phyloP scores from a whole-genome alignment of 2,888 invertebrate species.

The Diplazon laetatorius region DNA sequence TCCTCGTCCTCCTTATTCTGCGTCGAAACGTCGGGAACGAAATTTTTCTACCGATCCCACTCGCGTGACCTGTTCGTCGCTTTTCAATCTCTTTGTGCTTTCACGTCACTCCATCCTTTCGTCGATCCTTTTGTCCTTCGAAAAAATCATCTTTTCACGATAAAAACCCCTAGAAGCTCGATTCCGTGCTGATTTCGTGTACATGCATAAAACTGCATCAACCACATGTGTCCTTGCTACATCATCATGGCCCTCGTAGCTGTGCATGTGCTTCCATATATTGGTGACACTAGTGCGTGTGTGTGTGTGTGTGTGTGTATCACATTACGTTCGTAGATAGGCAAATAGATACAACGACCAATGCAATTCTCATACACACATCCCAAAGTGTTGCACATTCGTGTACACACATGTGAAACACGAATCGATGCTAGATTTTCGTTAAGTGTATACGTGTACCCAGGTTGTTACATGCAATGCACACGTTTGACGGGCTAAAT shows the following conservation, averaged over 20 bases:
- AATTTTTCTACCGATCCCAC: conserved; percentile 36
- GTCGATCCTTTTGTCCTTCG: too few species aligned
- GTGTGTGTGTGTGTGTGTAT: too few species aligned
- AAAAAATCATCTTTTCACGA: too few species aligned
- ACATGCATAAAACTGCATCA: too few species aligned
- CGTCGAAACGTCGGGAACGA: conserved; percentile 12
- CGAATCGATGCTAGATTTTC: conserved; percentile 42
- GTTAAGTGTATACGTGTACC: conserved; percentile 56
- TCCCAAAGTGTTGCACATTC: conserved; percentile 6
- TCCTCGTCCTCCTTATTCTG: conserved; percentile 33
- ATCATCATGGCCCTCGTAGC: too few species aligned
- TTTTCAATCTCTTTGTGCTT: conserved; percentile 3
- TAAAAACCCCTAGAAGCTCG: too few species aligned
- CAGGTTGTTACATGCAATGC: background rate
- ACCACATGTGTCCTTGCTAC: too few species aligned
- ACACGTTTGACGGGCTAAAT: conserved; percentile 22
- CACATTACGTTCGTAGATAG: conserved; percentile 6
- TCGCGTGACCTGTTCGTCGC: conserved; percentile 5
- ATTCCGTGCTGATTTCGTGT: too few species aligned
- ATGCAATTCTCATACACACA: background rate
- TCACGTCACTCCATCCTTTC: background rate
- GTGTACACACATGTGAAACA: background rate
- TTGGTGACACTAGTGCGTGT: too few species aligned
- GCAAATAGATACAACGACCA: conserved; percentile 23
- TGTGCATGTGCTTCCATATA: too few species aligned